These are phyloP conservation scores for Brachyrhaphis roseni DNA, from an alignment of 2,797 vertebrate genomes.

Conservation along the genomic window DNA sequence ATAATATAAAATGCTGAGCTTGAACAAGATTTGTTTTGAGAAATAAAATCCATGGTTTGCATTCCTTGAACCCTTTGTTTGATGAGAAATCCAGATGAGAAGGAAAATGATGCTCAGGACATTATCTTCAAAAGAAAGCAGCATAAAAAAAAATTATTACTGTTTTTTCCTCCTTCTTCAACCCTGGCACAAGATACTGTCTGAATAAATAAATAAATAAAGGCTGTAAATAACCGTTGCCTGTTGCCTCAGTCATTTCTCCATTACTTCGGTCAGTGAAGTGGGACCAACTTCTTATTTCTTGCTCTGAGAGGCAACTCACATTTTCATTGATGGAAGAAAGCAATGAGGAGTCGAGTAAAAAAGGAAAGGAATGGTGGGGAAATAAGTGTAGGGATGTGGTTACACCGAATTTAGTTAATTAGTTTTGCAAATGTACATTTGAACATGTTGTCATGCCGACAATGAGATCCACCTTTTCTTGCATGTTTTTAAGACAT, in stretches of 20 bases:
- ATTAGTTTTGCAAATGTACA: constrained; percentile 24
- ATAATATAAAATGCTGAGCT: background rate
- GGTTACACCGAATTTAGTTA: constrained; percentile 25
- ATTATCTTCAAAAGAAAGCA: constrained; percentile 60
- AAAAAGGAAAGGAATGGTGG: constrained; percentile 10
- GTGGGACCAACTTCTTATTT: constrained; percentile 77
- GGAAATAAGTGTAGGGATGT: constrained; percentile 3
- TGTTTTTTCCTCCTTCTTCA: constrained; percentile 25
- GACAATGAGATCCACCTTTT: background rate
- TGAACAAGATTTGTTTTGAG: background rate
- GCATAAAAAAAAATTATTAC: too few species aligned
- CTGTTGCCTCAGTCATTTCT: constrained; percentile 75
- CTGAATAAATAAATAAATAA: constrained; percentile 72
- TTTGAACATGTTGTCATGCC: constrained; percentile 26
- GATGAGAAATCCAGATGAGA: constrained; percentile 42
- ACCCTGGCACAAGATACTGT: constrained; percentile 59
- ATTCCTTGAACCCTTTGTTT: constrained; percentile 40
- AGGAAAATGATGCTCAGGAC: constrained; percentile 48
- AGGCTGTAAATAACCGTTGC: constrained; percentile 67
- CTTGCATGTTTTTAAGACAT: background rate
- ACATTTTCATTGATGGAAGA: constrained; percentile 66
- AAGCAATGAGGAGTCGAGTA: constrained; percentile 18
- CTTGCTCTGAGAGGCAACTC: constrained; percentile 72
- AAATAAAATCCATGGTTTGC: constrained; percentile 32
- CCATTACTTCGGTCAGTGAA: constrained; percentile 77